Base-by-base conservation (phyloP, 2,888 invertebrate species). In the Nomada fucata region DNA sequence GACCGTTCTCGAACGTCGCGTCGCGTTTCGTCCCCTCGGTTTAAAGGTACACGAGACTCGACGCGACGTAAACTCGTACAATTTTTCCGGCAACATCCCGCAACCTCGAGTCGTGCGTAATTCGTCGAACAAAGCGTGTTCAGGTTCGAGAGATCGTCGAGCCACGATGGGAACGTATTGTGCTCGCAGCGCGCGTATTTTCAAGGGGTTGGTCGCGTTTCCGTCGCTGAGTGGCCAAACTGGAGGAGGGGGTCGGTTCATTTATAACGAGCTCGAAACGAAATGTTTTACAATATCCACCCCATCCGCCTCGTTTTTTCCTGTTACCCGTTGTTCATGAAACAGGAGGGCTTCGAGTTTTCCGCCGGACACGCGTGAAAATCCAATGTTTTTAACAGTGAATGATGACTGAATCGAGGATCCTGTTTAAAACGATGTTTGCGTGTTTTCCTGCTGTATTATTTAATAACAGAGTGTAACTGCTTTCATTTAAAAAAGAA, bases 101-200 rank as follows among this genome's bases (percentile, higher is more conserved):
- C 42, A 4, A 13, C 7, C 20, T 55, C 23, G 2, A 57, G 15
- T n/a, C n/a, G 18, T 26, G 57, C 57, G 76, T 76, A 64, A 76
- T 50, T 74, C n/a, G 57, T 59, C 23, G 57, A 42, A 52, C 76
- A 64, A 64, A 74, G 42, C 74, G 42, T 53, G 67, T 36, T 64
- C 57, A 52, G 42, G 15, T 26, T 73, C 47, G 74, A 73, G 73
- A 65, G 73, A 67, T 67, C 57, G 47, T 73, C 47, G 55, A 29
- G 67, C 13, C 47, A 57, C 65, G 47, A 55, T 23, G 61, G 55
- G 61, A 44, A n/a, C 42, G 29, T 15, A 76, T 73, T 57, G 64
- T 64, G 44, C 47, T 44, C 9, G 13, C 47, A 5, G 10, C 44
- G 60, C 53, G 29, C 26, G 47, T 73, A 61, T 63, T 76, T 73